phyloP scores from a whole-genome alignment of 2,888 invertebrate species.

The Zeuzera pyrina region DNA sequence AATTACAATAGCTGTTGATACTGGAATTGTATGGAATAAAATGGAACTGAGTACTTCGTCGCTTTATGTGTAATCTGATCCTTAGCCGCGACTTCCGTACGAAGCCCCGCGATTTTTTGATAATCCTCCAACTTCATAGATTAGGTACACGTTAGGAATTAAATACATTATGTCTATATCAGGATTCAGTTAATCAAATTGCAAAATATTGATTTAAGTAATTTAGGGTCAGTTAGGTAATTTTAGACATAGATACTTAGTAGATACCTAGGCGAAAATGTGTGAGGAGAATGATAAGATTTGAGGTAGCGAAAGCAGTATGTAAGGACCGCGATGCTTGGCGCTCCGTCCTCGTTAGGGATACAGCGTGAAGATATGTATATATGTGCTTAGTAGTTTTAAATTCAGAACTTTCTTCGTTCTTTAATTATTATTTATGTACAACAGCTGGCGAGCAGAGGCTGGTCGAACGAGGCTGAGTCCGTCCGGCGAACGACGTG shows the following conservation, averaged over 20 bases:
- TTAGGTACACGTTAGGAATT: too few species aligned
- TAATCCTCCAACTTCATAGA: slow-evolving; percentile 58
- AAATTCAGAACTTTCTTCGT: slow-evolving; percentile 54
- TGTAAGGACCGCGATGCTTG: too few species aligned
- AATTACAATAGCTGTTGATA: slow-evolving; percentile 15
- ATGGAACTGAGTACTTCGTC: slow-evolving; percentile 59
- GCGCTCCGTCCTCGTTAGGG: too few species aligned
- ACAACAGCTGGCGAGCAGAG: slow-evolving; percentile 68
- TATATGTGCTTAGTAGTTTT: slow-evolving; percentile 17
- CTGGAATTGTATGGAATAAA: slow-evolving; percentile 51
- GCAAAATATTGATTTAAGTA: too few species aligned
- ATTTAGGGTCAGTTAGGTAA: too few species aligned
- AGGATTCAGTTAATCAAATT: too few species aligned
- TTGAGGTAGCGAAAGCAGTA: too few species aligned
- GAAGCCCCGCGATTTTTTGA: slow-evolving; percentile 53
- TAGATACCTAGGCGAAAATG: too few species aligned
- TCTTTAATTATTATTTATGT: slow-evolving; percentile 71
- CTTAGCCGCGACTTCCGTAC: slow-evolving; percentile 57
- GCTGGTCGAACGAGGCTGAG: slow-evolving; percentile 50
- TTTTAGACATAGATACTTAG: too few species aligned
- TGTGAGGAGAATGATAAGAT: too few species aligned
- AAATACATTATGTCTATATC: too few species aligned
- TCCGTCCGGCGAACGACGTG: slow-evolving; percentile 67
- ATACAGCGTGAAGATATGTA: too few species aligned
- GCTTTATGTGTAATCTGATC: slow-evolving; percentile 50